Percentiles rank a stretch among this genome's conserved stretches.
Evolutionary conservation across 2,113 vertebrate genomes (phyloP).

Genomic region (Desmodus rotundus): DNA sequence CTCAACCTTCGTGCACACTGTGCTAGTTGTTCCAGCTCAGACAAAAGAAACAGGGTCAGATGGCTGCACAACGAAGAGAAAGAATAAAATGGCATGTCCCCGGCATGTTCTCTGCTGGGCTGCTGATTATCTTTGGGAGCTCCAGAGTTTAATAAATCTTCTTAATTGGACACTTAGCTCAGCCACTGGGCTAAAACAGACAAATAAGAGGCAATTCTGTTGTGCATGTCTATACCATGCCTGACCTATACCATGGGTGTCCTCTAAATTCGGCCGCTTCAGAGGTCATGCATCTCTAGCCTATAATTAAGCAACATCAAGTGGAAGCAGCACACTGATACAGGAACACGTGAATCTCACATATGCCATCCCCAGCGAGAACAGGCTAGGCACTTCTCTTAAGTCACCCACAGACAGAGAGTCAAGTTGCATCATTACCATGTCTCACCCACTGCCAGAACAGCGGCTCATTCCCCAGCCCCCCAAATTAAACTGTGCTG

Average conservation of each 20-base stretch:
- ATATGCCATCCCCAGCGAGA: not conserved
- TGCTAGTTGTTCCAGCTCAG: not conserved
- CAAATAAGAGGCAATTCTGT: not conserved
- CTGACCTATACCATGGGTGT: fast-evolving
- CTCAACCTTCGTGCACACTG: not conserved
- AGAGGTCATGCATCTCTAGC: not conserved
- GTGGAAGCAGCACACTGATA: not conserved
- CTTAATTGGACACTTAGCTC: slow-evolving; percentile 17
- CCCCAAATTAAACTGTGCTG: not conserved
- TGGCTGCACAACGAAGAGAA: not conserved
- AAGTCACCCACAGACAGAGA: too few relatives aligned
- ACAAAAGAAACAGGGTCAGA: not conserved
- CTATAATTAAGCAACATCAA: not conserved
- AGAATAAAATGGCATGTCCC: not conserved
- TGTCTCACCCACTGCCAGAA: not conserved
- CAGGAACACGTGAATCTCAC: not conserved
- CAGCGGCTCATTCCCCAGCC: too few relatives aligned
- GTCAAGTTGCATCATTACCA: too few relatives aligned
- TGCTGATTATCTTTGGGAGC: not conserved
- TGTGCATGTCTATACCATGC: too few relatives aligned
- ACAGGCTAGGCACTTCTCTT: not conserved
- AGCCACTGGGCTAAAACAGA: not conserved
- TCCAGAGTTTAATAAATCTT: not conserved
- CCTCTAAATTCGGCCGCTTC: not conserved
- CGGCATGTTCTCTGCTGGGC: not conserved